Evolutionary conservation across 2,888 invertebrate species (phyloP).

Genomic region (Tenthredo distinguenda): DNA sequence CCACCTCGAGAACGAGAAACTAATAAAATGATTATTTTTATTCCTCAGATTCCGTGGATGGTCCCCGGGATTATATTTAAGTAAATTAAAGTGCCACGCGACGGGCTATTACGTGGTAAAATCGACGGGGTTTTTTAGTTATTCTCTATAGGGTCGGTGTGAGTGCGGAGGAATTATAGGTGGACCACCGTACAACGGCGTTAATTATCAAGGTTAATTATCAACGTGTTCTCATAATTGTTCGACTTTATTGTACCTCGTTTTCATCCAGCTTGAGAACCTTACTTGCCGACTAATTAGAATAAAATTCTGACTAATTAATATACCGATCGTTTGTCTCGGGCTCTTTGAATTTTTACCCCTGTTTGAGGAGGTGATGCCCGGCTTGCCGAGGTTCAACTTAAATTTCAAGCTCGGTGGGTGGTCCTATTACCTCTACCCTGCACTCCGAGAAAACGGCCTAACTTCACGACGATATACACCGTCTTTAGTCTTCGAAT

Average conservation of each 20-base stretch:
- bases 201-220: slow-evolving; percentile 50
- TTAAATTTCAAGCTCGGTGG: slow-evolving; percentile 31
- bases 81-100: slow-evolving; percentile 38
- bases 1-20: neutral
- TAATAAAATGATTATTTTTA: slow-evolving; percentile 5
- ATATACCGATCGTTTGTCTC: slow-evolving; percentile 52
- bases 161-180: slow-evolving; percentile 15
- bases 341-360: slow-evolving; percentile 29
- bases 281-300: slow-evolving; percentile 41
- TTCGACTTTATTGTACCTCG: slow-evolving; percentile 52
- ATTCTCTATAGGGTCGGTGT: neutral
- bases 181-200: slow-evolving; percentile 45
- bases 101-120: slow-evolving; percentile 24
- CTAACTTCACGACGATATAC: neutral
- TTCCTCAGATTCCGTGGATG: neutral
- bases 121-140: slow-evolving; percentile 11
- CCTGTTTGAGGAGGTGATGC: slow-evolving; percentile 33
- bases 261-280: slow-evolving; percentile 14
- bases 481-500: neutral
- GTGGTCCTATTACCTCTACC: slow-evolving; percentile 37
- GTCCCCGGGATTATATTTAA: neutral
- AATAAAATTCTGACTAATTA: slow-evolving; percentile 53
- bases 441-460: neutral
- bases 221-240: slow-evolving; percentile 52
- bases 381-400: slow-evolving; percentile 26